These are phyloP conservation scores for Trichomalopsis sarcophagae DNA, from an alignment of 1,140 invertebrate genomes.

Conservation along the genomic window DNA sequence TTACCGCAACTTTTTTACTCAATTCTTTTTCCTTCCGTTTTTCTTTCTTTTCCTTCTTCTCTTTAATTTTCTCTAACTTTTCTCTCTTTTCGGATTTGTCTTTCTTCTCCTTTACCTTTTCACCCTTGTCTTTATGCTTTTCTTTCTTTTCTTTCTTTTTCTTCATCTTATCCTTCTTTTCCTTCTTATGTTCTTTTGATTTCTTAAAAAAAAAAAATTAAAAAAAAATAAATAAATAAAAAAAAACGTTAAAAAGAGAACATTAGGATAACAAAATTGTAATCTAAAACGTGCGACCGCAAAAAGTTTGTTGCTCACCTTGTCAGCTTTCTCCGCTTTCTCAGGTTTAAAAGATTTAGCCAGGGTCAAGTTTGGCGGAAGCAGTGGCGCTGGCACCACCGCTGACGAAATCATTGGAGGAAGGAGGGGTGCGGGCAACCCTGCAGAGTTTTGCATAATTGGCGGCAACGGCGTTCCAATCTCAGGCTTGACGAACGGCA, in stretches of 20 bases:
- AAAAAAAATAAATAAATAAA: too few relatives aligned
- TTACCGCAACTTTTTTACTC: constrained; percentile 62
- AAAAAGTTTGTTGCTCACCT: constrained; percentile 13
- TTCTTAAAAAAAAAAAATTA: constrained; percentile 72
- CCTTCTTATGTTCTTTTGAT: constrained; percentile 82
- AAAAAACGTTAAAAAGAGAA: constrained; percentile 47
- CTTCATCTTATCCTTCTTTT: constrained; percentile 83
- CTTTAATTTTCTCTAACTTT: constrained; percentile 76
- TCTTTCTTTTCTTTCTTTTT: constrained; percentile 88
- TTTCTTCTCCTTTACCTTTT: constrained; percentile 78
- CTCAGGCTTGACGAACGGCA: constrained; percentile 6
- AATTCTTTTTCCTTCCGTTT: constrained; percentile 78
- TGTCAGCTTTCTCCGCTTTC: constrained; percentile 62
- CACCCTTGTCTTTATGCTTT: constrained; percentile 79
- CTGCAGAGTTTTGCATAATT: background rate
- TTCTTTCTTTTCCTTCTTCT: constrained; percentile 77
- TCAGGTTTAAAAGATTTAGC: constrained; percentile 58
- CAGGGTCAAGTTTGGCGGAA: constrained; percentile 1
- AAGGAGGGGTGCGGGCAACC: constrained; percentile 48
- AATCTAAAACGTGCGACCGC: background rate
- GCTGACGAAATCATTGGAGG: constrained; percentile 50
- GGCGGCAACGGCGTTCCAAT: background rate
- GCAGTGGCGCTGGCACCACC: constrained; percentile 46
- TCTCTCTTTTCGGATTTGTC: constrained; percentile 77
- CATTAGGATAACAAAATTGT: too few relatives aligned